These are phyloP conservation scores for Linepithema humile DNA, from an alignment of 1,140 invertebrate genomes.

Conservation along the genomic window DNA sequence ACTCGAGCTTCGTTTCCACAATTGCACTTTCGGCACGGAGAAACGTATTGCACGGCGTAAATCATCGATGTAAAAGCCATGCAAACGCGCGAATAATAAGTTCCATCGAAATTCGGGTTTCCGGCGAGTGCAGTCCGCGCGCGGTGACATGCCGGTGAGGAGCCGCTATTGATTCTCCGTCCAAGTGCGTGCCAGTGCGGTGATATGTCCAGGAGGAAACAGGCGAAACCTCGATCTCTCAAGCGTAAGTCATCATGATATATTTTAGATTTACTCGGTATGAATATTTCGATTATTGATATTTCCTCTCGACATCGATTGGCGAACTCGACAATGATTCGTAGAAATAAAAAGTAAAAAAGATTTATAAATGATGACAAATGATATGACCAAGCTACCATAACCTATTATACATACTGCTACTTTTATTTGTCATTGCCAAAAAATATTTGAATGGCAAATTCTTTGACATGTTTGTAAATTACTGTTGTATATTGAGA, in stretches of 20 bases:
- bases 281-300: background rate
- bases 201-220: conserved; percentile 84
- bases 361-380: background rate
- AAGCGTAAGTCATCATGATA: conserved; percentile 80
- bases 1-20: background rate
- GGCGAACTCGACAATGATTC: background rate
- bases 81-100: background rate
- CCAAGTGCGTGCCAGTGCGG: conserved; percentile 50
- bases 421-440: background rate
- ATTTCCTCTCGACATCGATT: background rate
- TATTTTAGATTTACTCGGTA: background rate
- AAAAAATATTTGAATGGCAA: background rate
- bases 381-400: background rate
- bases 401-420: background rate
- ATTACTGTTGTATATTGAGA: background rate
- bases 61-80: no score
- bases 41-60: no score
- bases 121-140: background rate
- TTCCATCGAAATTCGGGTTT: background rate
- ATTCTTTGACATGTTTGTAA: background rate
- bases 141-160: conserved; percentile 22
- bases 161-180: conserved; percentile 24
- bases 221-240: conserved; percentile 84
- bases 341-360: no score
- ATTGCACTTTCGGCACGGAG: no score